Percentiles rank a stretch among this genome's conserved stretches.
Evolutionary conservation across 2,113 vertebrate species (phyloP).

Genomic region (Hylia prasina): DNA sequence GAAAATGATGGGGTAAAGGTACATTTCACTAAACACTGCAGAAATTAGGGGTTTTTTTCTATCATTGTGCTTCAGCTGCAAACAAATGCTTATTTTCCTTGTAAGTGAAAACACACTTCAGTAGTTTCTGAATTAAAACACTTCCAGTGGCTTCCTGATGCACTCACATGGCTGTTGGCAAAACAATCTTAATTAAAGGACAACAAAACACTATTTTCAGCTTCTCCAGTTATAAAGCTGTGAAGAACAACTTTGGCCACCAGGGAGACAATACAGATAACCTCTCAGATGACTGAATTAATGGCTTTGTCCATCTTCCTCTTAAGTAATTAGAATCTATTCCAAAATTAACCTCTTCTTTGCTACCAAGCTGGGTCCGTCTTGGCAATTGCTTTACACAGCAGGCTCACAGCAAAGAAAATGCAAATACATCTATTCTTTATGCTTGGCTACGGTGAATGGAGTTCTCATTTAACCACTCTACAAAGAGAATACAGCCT

Average conservation of each 20-base stretch:
- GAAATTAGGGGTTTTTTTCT: background rate
- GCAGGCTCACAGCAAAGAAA: background rate
- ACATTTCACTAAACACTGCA: background rate
- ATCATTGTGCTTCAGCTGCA: background rate
- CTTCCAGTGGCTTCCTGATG: background rate
- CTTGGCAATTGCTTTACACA: background rate
- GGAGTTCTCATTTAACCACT: background rate
- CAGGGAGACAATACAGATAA: background rate
- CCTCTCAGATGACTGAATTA: background rate
- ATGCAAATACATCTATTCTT: background rate
- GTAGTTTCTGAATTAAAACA: constrained; percentile 33
- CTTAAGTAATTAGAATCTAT: background rate
- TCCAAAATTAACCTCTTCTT: constrained; percentile 31
- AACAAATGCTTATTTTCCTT: background rate
- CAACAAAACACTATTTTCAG: background rate
- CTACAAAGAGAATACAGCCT: background rate
- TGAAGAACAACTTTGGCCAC: background rate
- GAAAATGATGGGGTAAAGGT: background rate
- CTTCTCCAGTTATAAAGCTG: background rate
- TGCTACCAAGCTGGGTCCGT: background rate
- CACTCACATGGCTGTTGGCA: background rate
- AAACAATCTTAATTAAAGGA: constrained; percentile 35
- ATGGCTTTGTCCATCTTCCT: background rate
- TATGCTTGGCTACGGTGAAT: background rate
- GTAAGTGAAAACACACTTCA: background rate